Evolutionary conservation across 2,113 vertebrate species (phyloP), one percentile per base, ranked within the genome.

Genomic region (Bagarius yarrelli): DNA sequence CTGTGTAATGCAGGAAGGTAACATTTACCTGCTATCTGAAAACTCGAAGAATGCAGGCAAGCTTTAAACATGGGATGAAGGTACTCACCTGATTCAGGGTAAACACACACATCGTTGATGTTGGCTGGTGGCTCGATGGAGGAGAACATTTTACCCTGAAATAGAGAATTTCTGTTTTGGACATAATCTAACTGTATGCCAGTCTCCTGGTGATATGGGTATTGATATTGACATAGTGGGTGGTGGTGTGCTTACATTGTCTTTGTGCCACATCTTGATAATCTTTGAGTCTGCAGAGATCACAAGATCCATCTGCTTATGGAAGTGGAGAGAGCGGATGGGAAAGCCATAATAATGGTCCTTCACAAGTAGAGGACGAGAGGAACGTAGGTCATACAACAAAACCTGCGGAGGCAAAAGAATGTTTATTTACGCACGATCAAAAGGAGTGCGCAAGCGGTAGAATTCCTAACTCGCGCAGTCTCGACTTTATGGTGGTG

Each of bases 261-360:
- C 94, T 91, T 93, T 97, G 89, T 97, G 95, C 97, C 98, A 98
- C 87, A 99, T 94, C 90, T 98, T 99, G 86, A 99, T 92, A 77
- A 99, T 98, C 87, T 97, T 94, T 21, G 96, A 95, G 89, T 99
- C 98, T 0, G 96, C 92, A 8, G 97, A 98, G 83, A 99, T 87
- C 76, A 99, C 92, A 82, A 99, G 91, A 88, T 98, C 96, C 88
- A 98, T 83, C 0, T 92, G 92, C 40, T 87, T 76, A 8, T 98
- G 95, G 91, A 98, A 99, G 88, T 95, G 93, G 78, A 99, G 53
- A 0, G 96, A 95, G 84, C 95, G 95, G 86, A 99, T 97, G 47
- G 98, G 96, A 56, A 99, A 89, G 40, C 95, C 96, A 64, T 98
- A 99, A 75, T 95, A 94, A 88, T 99, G 96, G 88, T 99, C 98